phyloP scores from a whole-genome alignment of 2,888 invertebrate species.

The Platycnemis pennipes region DNA sequence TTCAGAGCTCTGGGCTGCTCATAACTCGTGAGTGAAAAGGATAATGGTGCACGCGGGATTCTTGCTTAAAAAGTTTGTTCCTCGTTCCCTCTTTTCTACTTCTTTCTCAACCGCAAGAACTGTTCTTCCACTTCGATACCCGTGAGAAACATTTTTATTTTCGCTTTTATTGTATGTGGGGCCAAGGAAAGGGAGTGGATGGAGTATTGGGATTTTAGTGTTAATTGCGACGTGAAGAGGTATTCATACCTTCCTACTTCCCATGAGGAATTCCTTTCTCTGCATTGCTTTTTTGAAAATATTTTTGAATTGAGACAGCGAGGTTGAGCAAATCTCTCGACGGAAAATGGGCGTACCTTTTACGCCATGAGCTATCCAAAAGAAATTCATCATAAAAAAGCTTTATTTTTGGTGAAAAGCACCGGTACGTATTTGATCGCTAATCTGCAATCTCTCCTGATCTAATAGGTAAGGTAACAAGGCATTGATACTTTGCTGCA shows the following conservation, averaged over 20 bases:
- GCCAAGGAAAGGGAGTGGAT: not conserved
- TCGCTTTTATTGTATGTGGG: not conserved
- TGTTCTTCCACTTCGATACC: not conserved
- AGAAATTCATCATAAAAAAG: too few relatives aligned
- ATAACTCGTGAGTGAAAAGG: slow-evolving; percentile 22
- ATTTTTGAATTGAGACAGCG: not conserved
- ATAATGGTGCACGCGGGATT: not conserved
- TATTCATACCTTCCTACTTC: not conserved
- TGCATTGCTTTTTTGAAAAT: not conserved
- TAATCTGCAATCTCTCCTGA: too few relatives aligned
- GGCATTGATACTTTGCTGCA: too few relatives aligned
- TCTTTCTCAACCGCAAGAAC: not conserved
- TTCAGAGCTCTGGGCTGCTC: not conserved
- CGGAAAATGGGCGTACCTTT: too few relatives aligned
- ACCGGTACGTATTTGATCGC: too few relatives aligned
- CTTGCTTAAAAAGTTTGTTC: not conserved
- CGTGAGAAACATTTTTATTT: not conserved
- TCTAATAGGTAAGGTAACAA: too few relatives aligned
- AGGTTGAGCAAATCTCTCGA: too few relatives aligned
- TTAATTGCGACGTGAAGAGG: not conserved
- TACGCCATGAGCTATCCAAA: too few relatives aligned
- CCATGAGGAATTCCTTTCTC: not conserved
- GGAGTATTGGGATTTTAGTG: too few relatives aligned
- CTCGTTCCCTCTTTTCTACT: not conserved
- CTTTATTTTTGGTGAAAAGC: too few relatives aligned